These are phyloP conservation scores for Epirrhoe tristata DNA, from an alignment of 2,888 invertebrate genomes.

Conservation along the genomic window DNA sequence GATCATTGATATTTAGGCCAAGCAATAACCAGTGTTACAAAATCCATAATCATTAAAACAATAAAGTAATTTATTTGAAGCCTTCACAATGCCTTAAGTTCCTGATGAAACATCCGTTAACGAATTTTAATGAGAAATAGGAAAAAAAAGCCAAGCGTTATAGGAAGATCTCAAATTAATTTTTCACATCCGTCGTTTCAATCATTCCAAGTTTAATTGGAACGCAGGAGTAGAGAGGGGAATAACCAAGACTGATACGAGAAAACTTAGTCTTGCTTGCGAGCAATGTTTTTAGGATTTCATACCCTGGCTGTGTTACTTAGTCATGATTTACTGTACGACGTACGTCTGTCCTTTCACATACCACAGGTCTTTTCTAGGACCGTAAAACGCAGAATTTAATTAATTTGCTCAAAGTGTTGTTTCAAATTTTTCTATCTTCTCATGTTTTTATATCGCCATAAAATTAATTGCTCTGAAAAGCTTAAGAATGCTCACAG, in stretches of 20 bases:
- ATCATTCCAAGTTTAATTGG: constrained; percentile 64
- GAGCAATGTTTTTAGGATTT: not conserved
- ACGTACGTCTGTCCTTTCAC: no score
- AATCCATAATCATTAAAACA: constrained; percentile 10
- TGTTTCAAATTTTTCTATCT: no score
- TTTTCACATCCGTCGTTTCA: constrained; percentile 60
- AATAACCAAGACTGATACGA: constrained; percentile 5
- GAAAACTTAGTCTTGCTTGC: constrained; percentile 14
- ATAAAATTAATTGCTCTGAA: no score
- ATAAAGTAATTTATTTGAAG: constrained; percentile 36
- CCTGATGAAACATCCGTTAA: constrained; percentile 30
- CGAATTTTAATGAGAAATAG: constrained; percentile 39
- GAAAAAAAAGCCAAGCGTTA: constrained; percentile 32
- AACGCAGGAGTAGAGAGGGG: constrained; percentile 48
- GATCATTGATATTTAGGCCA: not conserved
- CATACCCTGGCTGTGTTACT: not conserved
- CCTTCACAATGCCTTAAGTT: constrained; percentile 20
- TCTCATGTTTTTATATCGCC: no score
- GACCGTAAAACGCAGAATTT: no score
- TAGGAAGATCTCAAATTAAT: constrained; percentile 46
- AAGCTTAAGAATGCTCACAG: no score
- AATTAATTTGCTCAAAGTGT: no score
- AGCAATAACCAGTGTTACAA: not conserved
- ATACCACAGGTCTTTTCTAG: no score
- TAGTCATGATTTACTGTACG: no score